These are phyloP conservation scores for Apodemia duryi DNA, from an alignment of 2,888 invertebrate genomes.

Conservation along the genomic window DNA sequence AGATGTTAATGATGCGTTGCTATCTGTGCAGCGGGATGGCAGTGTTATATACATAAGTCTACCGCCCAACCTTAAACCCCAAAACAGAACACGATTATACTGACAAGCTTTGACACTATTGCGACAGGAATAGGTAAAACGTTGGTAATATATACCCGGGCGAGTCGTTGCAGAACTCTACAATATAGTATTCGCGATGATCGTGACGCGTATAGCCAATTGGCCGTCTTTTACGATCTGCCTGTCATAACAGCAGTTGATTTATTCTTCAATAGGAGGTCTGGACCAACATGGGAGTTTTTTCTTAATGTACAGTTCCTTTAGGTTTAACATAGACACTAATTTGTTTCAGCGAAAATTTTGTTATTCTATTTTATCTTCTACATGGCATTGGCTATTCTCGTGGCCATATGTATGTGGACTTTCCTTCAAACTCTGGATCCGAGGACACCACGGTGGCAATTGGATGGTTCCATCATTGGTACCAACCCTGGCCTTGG, in stretches of 20 bases:
- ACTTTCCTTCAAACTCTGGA: constrained; percentile 95
- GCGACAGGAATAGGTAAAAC: too few relatives aligned
- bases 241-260: background rate
- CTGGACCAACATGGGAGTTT: too few relatives aligned
- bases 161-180: background rate
- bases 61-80: too few relatives aligned
- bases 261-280: too few relatives aligned
- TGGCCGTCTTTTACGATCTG: background rate
- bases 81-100: too few relatives aligned
- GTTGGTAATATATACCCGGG: too few relatives aligned
- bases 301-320: too few relatives aligned
- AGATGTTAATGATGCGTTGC: too few relatives aligned
- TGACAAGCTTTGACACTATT: too few relatives aligned
- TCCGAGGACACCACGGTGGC: constrained; percentile 94
- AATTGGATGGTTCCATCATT: constrained; percentile 90
- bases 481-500: constrained; percentile 98
- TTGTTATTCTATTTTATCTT: constrained; percentile 96
- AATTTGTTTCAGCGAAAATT: constrained; percentile 88
- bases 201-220: background rate
- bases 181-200: background rate
- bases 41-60: too few relatives aligned
- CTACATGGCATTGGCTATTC: constrained; percentile 93
- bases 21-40: too few relatives aligned
- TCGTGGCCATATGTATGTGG: constrained; percentile 97
- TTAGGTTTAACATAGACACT: background rate